Evolutionary conservation across 2,888 invertebrate genomes (phyloP).

Genomic region (Lithophane semibrunnea): DNA sequence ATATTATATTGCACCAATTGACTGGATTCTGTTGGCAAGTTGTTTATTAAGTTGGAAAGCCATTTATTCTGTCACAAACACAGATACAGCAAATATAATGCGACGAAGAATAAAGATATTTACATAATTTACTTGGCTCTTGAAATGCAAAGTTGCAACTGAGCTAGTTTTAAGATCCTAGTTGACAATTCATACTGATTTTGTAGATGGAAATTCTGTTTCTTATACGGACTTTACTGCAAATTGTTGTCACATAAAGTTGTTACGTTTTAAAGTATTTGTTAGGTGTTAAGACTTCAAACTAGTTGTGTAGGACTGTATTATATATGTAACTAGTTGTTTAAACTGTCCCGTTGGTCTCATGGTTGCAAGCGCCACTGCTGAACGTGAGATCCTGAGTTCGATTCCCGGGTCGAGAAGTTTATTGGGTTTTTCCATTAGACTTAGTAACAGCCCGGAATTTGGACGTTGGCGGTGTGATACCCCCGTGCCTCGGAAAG

Average conservation of each 20-base stretch:
- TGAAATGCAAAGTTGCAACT: constrained; percentile 42
- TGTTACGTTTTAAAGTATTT: constrained; percentile 1
- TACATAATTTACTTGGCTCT: constrained; percentile 46
- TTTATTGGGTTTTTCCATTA: no score
- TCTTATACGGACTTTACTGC: constrained; percentile 10
- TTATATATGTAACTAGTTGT: no score
- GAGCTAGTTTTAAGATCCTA: constrained; percentile 23
- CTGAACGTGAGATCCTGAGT: no score
- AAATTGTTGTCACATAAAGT: constrained; percentile 22
- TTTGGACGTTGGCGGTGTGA: no score
- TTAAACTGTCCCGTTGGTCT: no score
- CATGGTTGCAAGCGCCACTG: no score
- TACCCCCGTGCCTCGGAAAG: no score
- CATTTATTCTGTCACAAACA: constrained; percentile 32
- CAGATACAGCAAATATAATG: constrained; percentile 34
- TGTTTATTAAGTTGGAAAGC: constrained; percentile 38
- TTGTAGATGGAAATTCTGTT: constrained; percentile 30
- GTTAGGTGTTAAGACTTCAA: background rate
- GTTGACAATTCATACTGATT: constrained; percentile 42
- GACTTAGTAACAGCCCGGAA: no score
- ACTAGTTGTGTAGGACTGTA: background rate
- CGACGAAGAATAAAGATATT: constrained; percentile 45
- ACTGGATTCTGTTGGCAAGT: constrained; percentile 30
- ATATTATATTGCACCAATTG: constrained; percentile 43
- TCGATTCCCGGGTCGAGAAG: no score